Evolutionary conservation across 2,797 vertebrate species (phyloP), one percentile per base, ranked within the genome.

Genomic region (Sparidentex hasta): DNA sequence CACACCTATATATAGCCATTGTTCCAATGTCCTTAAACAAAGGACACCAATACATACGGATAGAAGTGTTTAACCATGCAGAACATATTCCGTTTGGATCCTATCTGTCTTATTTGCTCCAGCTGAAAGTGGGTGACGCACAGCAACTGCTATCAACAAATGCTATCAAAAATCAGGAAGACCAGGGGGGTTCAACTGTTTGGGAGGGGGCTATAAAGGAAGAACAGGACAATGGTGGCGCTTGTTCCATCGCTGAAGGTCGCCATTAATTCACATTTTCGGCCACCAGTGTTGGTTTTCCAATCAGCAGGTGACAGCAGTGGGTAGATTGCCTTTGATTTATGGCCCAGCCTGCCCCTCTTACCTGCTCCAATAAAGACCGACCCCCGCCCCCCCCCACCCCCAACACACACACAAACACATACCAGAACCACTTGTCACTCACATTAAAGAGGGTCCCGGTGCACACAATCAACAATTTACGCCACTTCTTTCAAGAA

Each of bases 301-400:
- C 81, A 90, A 91, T 91, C 87, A 89, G 78, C 62, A 71, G 80
- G 74, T 89, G 80, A 85, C 85, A 87, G 77, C 54, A 44, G 76
- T 80, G 72, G 84, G 74, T 88, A 80, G 72, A 88, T 85, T 89
- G 82, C 55, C 71, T 88, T 86, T 90, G 85, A 90, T 92, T 90
- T 90, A 91, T 90, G 33, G 71, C 65, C 56, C 56, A 61, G 52
- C 25, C 54, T 78, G 69, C 47, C 56, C 62, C 67, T 86, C 56
- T 74, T 81, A 67, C 72, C 73, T 85, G 54, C 52, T 78, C 56
- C 48, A 85, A 51, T 86, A 80, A 87, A 86, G 78, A 61, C 61
- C 62, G 11, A 3, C 51, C 56, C 65, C 46, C 25, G 25, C 25
- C 21, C 25, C 25, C 25, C 2, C 25, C 25, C 27, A 3, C 57